phyloP scores from a whole-genome alignment of 2,888 invertebrate species.

The Drosophila ustulata region DNA sequence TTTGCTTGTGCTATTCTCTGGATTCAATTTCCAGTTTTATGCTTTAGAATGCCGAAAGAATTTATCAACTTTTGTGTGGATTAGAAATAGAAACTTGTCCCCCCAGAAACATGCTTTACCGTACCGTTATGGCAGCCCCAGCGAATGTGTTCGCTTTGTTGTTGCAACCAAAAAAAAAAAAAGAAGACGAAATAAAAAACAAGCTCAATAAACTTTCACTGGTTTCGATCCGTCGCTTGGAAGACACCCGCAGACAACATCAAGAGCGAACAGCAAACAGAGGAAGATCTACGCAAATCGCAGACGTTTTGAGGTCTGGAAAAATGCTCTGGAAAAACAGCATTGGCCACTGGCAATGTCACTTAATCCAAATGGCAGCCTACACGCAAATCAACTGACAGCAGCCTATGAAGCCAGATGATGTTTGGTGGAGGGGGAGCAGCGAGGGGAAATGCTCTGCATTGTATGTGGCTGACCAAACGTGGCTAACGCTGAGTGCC shows the following conservation, averaged over 20 bases:
- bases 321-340: slow-evolving; percentile 16
- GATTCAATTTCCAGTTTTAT: slow-evolving; percentile 16
- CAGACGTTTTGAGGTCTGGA: slow-evolving; percentile 22
- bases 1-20: neutral
- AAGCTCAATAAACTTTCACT: slow-evolving; percentile 77
- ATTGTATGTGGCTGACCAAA: slow-evolving; percentile 26
- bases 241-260: slow-evolving; percentile 37
- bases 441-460: neutral
- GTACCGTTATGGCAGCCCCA: slow-evolving; percentile 44
- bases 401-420: neutral
- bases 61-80: slow-evolving; percentile 23
- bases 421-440: neutral
- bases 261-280: slow-evolving; percentile 28
- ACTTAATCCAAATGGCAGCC: slow-evolving; percentile 15
- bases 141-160: slow-evolving; percentile 17
- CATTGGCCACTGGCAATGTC: slow-evolving; percentile 29
- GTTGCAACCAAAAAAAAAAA: neutral
- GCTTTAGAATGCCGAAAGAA: slow-evolving; percentile 38
- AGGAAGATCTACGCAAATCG: slow-evolving; percentile 45
- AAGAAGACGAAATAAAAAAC: slow-evolving; percentile 35
- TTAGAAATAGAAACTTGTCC: slow-evolving; percentile 49
- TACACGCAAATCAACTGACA: slow-evolving; percentile 16
- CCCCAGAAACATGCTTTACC: slow-evolving; percentile 29
- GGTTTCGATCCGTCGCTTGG: slow-evolving; percentile 65
- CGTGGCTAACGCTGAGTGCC: slow-evolving; percentile 44